Percentiles rank a stretch among this genome's conserved stretches.
Conservation (phyloP, 2,797 vertebrate species). For the Hapalemur alaotrensis region DNA sequence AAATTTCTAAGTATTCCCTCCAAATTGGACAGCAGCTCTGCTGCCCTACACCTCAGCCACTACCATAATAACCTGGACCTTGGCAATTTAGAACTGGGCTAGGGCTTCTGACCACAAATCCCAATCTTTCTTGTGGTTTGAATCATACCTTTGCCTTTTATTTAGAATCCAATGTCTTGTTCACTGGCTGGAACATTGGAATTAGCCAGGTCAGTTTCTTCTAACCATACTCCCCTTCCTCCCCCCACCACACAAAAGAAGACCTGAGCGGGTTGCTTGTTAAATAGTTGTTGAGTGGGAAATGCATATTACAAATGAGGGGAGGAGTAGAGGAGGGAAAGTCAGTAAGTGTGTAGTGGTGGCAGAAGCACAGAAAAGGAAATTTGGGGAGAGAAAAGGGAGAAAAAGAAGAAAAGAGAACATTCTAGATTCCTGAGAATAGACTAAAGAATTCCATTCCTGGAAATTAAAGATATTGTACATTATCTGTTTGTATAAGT, state of each 20-base stretch:
- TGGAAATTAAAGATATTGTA: conserved; percentile 23
- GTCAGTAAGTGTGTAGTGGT: neutral
- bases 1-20: conserved; percentile 27
- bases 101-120: neutral
- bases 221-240: neutral
- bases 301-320: neutral
- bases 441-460: neutral
- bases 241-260: neutral
- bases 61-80: neutral
- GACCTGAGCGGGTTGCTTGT: neutral
- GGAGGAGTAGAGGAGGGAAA: neutral
- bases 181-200: neutral
- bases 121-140: neutral
- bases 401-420: neutral
- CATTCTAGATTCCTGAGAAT: neutral
- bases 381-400: neutral
- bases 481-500: neutral
- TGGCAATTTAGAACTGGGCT: neutral
- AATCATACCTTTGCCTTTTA: neutral
- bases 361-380: neutral
- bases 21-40: neutral
- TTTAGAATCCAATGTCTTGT: conserved; percentile 7
- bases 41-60: neutral
- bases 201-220: neutral
- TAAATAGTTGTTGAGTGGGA: neutral